Evolutionary conservation across 2,113 vertebrate species (phyloP).

Genomic region (Psammodynastes pulverulentus): DNA sequence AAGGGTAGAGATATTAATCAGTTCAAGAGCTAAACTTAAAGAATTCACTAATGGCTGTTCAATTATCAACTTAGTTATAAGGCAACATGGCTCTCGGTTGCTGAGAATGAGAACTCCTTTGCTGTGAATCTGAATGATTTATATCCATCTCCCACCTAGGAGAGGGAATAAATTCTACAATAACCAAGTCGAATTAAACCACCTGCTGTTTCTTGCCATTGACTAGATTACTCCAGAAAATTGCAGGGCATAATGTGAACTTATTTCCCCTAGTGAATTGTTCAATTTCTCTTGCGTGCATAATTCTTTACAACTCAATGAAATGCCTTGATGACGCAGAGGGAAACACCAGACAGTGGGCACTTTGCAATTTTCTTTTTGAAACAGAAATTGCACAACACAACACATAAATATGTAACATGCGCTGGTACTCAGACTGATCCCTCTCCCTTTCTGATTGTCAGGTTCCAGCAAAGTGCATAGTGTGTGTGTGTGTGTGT

Average conservation of each 20-base stretch:
- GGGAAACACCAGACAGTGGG: background rate
- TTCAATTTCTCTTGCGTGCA: background rate
- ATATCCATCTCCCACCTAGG: background rate
- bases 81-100: background rate
- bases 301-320: background rate
- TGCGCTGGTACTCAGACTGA: background rate
- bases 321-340: background rate
- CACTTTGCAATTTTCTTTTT: background rate
- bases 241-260: background rate
- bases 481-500: no score
- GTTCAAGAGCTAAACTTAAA: background rate
- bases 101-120: background rate
- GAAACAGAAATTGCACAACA: background rate
- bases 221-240: background rate
- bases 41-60: background rate
- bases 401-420: background rate
- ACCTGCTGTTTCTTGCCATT: background rate
- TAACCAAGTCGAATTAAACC: background rate
- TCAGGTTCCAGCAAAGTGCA: background rate
- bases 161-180: background rate
- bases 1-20: background rate
- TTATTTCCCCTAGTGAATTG: background rate
- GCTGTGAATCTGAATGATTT: background rate
- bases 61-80: background rate
- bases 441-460: background rate